Conservation (phyloP, 2,797 vertebrate species). For the Falco novaeseelandiae region DNA sequence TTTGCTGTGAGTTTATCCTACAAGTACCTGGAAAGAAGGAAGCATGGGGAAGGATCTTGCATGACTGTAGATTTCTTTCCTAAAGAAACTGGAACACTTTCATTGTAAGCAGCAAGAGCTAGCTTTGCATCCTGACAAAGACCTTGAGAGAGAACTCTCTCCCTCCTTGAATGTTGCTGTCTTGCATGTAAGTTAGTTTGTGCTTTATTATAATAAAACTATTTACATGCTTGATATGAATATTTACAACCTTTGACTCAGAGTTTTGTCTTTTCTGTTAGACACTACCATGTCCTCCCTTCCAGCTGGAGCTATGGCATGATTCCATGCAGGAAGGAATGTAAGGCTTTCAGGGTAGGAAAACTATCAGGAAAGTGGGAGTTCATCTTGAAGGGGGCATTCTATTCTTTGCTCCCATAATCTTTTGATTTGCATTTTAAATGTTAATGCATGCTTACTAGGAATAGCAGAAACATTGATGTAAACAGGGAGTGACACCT, state of each 20-base stretch:
- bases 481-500: background rate
- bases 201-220: background rate
- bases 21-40: background rate
- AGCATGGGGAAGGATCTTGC: background rate
- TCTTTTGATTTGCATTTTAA: background rate
- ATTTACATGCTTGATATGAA: background rate
- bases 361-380: background rate
- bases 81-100: background rate
- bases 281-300: background rate
- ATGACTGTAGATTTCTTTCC: background rate
- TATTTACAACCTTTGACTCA: conserved; percentile 5
- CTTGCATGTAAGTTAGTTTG: background rate
- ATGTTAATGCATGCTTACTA: background rate
- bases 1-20: background rate
- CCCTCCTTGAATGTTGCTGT: background rate
- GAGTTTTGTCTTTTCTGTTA: background rate
- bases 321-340: background rate
- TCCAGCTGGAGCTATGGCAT: background rate
- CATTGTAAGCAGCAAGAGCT: background rate
- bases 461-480: background rate
- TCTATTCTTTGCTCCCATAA: background rate
- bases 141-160: background rate
- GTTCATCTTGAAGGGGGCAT: background rate
- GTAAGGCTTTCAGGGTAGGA: background rate
- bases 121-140: background rate